Conservation (phyloP, 1,140 invertebrate species). For the Dinoponera quadriceps region DNA sequence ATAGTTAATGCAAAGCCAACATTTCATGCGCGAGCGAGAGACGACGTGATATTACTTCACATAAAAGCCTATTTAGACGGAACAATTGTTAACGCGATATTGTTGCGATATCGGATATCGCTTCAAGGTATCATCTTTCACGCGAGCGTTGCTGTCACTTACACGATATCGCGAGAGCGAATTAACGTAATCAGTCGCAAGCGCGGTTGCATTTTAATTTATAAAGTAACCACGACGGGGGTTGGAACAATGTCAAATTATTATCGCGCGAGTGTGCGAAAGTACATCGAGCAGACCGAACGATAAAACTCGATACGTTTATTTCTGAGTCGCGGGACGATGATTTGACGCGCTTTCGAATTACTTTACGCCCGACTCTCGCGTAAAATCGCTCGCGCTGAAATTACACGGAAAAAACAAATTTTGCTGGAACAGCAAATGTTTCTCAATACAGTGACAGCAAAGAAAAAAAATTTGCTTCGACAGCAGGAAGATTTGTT, state of each 20-base stretch:
- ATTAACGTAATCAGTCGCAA: constrained; percentile 15
- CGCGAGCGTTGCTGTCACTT: constrained; percentile 10
- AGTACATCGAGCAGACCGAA: neutral
- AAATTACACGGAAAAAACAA: no score
- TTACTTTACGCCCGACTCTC: no score
- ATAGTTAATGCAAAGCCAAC: constrained; percentile 17
- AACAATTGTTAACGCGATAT: constrained; percentile 41
- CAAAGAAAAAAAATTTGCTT: no score
- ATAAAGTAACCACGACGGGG: constrained; percentile 19
- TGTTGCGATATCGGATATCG: constrained; percentile 12
- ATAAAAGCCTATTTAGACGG: constrained; percentile 41
- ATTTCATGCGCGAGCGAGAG: neutral
- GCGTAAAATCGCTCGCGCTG: no score
- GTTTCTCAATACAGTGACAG: no score
- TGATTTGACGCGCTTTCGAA: neutral
- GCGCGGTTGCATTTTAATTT: constrained; percentile 28
- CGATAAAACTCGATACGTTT: constrained; percentile 2
- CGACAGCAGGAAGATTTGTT: no score
- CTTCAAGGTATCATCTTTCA: constrained; percentile 34
- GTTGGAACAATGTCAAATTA: constrained; percentile 21
- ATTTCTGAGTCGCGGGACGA: constrained; percentile 9
- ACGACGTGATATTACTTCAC: constrained; percentile 35
- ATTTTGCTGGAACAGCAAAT: no score
- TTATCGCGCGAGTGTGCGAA: neutral
- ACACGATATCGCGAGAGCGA: constrained; percentile 1